Base-by-base conservation (phyloP, 2,888 invertebrate genomes). In the Vesta saturnalis region DNA sequence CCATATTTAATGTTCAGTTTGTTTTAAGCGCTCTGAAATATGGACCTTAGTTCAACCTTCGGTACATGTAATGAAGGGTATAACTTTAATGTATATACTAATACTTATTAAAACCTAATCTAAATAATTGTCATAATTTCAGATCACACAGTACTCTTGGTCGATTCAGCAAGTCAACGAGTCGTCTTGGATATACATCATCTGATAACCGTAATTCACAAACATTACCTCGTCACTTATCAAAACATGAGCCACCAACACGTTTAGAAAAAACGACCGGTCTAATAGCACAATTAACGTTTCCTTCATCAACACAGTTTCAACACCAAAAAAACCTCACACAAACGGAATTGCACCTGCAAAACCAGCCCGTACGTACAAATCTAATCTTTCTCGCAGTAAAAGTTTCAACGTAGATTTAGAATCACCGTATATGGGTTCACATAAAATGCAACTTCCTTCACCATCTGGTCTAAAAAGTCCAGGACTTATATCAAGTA, bases 401-500 rank as follows among this genome's bases (percentile, higher is more conserved):
- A 93, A 94, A 84, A 94, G 94, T 82, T 93, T 94, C 85, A 94
- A 93, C 86, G 91, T 93, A 76, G 71, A 68, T 22, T 23, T 71
- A 16, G 71, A 71, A 19, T 67, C 68, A 12, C 67, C 71, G 0
- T 35, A 57, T n/a, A 6, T 47, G 21, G 77, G 86, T 64, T 90
- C 92, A 83, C 92, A 92, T 83, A 92, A 92, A 81, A 91, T 93
- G 35, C 93, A 94, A 80, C 84, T 94, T 54, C 91, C 90, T 78
- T 89, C 89, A 6, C 91, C 91, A 0, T 47, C 71, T 0, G 74
- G 92, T 64, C 84, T 94, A 6, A 94, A 94, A 81, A 94, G 94
- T 81, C 95, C 95, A 0, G 94, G 94, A 46, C 92, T 95, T 73
- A 92, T 95, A 43, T 94, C 94, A 65, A 92, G 94, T 73, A 92